Evolutionary conservation across 2,888 invertebrate genomes (phyloP).

Genomic region (Spilarctia lutea): DNA sequence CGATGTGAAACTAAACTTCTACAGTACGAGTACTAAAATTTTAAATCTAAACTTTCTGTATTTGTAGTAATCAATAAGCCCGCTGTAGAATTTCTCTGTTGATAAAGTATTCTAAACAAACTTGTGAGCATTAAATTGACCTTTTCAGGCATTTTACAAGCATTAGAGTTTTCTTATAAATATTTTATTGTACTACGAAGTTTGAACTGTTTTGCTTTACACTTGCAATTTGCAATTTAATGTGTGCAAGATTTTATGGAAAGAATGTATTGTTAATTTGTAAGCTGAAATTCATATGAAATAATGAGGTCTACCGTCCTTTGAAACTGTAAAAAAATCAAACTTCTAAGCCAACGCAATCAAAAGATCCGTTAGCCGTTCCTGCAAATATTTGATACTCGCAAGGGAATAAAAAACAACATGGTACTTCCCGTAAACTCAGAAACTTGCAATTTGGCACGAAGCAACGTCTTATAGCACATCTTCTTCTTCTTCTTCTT

Average conservation of each 20-base stretch:
- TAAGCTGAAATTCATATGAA: no score
- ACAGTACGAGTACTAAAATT: constrained; percentile 36
- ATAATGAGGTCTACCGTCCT: no score
- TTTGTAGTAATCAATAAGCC: constrained; percentile 21
- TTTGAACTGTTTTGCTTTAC: background rate
- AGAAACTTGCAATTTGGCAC: no score
- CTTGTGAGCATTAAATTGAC: constrained; percentile 37
- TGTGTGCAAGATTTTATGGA: background rate
- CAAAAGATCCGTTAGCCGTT: no score
- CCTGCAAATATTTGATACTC: no score
- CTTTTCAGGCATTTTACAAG: constrained; percentile 51
- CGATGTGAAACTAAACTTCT: constrained; percentile 32
- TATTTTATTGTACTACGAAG: constrained; percentile 41
- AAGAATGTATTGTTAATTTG: background rate
- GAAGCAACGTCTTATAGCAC: no score
- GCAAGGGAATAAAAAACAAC: no score
- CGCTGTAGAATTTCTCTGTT: constrained; percentile 20
- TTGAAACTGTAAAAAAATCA: no score
- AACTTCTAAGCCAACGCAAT: no score
- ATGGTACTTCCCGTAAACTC: no score
- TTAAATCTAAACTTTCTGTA: constrained; percentile 30
- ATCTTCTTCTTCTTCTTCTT: no score
- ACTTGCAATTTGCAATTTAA: background rate
- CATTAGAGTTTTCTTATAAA: constrained; percentile 48
- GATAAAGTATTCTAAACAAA: constrained; percentile 31